Conservation (phyloP, 2,113 vertebrate genomes). For the Psilopsiagon aurifrons region DNA sequence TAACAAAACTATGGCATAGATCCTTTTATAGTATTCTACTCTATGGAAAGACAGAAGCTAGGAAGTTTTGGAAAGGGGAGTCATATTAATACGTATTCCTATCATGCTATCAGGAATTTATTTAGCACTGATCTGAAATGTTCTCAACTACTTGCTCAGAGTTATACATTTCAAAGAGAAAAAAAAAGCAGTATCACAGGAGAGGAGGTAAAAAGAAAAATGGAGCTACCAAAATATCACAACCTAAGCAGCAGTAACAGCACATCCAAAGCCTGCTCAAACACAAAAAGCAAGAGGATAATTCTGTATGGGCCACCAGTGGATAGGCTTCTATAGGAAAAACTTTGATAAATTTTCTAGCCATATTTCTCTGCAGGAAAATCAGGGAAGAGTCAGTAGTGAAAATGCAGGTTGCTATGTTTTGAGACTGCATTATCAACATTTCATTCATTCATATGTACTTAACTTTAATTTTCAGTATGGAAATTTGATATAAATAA, state of each 20-base stretch:
- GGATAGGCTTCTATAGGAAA: not conserved
- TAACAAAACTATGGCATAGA: not conserved
- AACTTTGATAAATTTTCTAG: not conserved
- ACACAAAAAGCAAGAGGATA: not conserved
- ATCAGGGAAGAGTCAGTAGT: not conserved
- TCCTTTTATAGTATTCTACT: not conserved
- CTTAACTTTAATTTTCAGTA: not conserved
- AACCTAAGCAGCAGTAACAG: not conserved
- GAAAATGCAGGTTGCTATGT: not conserved
- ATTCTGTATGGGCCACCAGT: not conserved
- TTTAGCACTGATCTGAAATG: not conserved
- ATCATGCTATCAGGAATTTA: not conserved
- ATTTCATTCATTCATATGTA: not conserved
- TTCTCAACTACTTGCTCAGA: not conserved
- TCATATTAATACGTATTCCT: not conserved
- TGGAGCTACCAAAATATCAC: not conserved
- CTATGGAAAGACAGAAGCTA: not conserved
- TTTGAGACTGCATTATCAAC: not conserved
- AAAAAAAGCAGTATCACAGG: not conserved
- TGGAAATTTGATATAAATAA: not conserved
- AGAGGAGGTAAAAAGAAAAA: not conserved
- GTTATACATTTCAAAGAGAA: not conserved
- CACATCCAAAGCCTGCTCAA: not conserved
- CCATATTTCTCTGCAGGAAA: not conserved
- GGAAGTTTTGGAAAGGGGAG: not conserved